Evolutionary conservation across 2,113 vertebrate species (phyloP), one percentile per base, ranked within the genome.

Genomic region (Ciconia stormi): DNA sequence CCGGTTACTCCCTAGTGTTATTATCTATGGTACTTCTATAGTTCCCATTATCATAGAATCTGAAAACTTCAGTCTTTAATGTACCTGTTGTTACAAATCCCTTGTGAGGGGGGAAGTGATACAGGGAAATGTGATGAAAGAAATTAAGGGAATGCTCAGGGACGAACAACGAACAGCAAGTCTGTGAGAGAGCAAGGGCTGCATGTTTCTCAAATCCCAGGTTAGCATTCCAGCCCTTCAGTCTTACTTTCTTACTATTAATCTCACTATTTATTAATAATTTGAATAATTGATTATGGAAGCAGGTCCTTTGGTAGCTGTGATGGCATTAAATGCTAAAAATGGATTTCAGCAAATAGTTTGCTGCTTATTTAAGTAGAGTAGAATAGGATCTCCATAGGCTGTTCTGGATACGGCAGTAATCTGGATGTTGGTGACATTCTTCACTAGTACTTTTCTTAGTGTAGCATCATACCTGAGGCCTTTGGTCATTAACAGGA

Each of bases 31-130:
- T 65, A 34, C 78, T 92, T 88, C 70, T 73, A 11, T 90, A 85
- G 90, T 87, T 77, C 17, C 85, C 32, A 21, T 77, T 88, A 77
- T 73, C 87, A 42, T 11, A 71, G 72, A 62, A 66, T 79, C 65
- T 49, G 65, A 93, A 88, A 72, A 82, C 85, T 67, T 92, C 77
- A 74, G 69, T 87, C 69, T 84, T 91, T 90, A 85, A 69, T 80
- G 74, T 88, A 72, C 71, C 40, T 61, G 26, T 79, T 72, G 66
- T 72, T 85, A 44, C 21, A 94, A 74, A 78, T 79, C 81, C 36
- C 61, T 40, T 44, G 29, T 56, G 87, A 87, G 63, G 16, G 36
- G 59, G n/a, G n/a, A 59, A 26, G 66, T 61, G 87, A 72, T 82
- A 77, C 1, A 3, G 66, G 72, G 44, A 81, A 81, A 53, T 1